Percentiles rank a stretch among this genome's conserved stretches.
Evolutionary conservation across 2,888 invertebrate genomes (phyloP).

Genomic region (Lasioglossum villosulum): DNA sequence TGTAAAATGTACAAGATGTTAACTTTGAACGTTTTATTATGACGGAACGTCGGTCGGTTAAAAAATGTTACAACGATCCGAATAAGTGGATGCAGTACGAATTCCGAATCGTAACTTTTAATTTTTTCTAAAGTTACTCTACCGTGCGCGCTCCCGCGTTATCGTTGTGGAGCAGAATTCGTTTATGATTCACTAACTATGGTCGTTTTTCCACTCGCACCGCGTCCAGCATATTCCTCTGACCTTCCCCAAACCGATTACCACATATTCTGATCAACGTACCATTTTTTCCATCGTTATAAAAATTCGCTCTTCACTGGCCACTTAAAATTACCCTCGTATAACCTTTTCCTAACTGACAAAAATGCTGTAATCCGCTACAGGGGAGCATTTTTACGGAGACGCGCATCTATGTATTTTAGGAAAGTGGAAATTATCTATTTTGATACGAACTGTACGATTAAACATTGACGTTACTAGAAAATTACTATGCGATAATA

Average conservation of each 20-base stretch:
- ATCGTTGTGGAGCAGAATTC: background rate
- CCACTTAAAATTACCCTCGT: background rate
- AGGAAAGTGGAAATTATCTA: background rate
- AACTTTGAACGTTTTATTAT: background rate
- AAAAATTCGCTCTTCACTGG: background rate
- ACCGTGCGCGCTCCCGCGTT: background rate
- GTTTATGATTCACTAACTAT: background rate
- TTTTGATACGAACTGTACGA: background rate
- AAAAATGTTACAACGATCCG: background rate
- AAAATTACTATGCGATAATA: background rate
- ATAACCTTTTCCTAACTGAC: background rate
- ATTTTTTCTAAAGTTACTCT: background rate
- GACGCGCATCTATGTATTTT: background rate
- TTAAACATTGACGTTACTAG: background rate
- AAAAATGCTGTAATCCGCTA: background rate
- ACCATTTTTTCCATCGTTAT: background rate
- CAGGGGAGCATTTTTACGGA: background rate
- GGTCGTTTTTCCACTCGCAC: background rate
- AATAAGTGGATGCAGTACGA: background rate
- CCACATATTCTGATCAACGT: background rate
- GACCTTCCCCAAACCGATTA: background rate
- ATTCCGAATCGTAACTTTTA: slow-evolving; percentile 6
- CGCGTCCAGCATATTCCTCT: background rate
- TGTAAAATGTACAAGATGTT: background rate
- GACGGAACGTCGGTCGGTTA: background rate